Conservation (phyloP, 1,140 invertebrate genomes). For the Drosophila rhopaloa region DNA sequence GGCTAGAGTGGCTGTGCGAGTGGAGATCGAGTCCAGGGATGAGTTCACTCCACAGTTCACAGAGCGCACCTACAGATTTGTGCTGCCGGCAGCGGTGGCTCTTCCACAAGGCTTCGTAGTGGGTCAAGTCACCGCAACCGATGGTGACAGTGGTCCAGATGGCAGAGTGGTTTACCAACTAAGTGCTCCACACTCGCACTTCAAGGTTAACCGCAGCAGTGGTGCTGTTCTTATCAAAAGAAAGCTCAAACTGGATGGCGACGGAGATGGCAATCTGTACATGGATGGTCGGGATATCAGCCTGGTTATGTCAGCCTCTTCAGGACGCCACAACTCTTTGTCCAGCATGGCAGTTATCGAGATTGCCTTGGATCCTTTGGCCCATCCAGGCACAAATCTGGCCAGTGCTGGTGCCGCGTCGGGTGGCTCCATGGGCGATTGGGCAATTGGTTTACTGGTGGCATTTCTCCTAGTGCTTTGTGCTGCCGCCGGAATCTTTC, state of each 20-base stretch:
- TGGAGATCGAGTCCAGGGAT: constrained; percentile 95
- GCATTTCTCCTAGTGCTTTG: constrained; percentile 92
- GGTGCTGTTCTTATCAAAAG: constrained; percentile 94
- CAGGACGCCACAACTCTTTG: constrained; percentile 93
- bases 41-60: constrained; percentile 97
- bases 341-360: constrained; percentile 94
- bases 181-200: constrained; percentile 92
- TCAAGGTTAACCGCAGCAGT: constrained; percentile 95
- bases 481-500: constrained; percentile 91
- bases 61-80: constrained; percentile 94
- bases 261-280: constrained; percentile 73
- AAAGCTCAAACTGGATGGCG: constrained; percentile 89
- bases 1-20: constrained; percentile 91
- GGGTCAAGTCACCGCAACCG: constrained; percentile 94
- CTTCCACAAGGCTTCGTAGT: constrained; percentile 91
- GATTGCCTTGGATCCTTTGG: constrained; percentile 91
- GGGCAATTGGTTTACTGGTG: constrained; percentile 94
- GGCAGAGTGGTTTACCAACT: constrained; percentile 96
- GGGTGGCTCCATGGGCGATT: constrained; percentile 90
- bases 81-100: constrained; percentile 88
- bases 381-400: constrained; percentile 86
- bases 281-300: constrained; percentile 89
- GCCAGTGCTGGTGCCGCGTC: constrained; percentile 84
- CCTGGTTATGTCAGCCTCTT: constrained; percentile 93
- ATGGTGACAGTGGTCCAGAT: constrained; percentile 95